A percentile compares a stretch with the other conserved stretches of the same genome.
phyloP scores from a whole-genome alignment of 2,797 vertebrate species.

The Mormyrus proboscirostris region DNA sequence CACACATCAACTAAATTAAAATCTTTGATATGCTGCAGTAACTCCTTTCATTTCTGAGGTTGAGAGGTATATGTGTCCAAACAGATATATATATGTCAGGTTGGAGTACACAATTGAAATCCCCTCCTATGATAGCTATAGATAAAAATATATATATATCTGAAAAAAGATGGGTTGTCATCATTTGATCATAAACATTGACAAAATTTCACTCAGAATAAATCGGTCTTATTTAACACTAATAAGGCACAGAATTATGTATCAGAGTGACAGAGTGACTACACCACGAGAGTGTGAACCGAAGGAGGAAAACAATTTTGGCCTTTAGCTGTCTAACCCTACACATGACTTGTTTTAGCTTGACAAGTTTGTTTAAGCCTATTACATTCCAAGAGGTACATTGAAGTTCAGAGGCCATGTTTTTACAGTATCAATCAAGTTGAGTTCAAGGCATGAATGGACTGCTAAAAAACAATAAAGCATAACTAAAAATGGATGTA shows the following conservation, averaged over 20 bases:
- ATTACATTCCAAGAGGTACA: background rate
- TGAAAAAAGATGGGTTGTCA: no score
- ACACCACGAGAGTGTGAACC: background rate
- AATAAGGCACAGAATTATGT: no score
- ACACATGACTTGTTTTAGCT: background rate
- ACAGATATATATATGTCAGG: background rate
- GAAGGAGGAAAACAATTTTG: background rate
- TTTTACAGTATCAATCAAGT: background rate
- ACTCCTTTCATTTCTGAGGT: slow-evolving; percentile 4
- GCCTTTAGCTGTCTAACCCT: background rate
- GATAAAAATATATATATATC: no score
- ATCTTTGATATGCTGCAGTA: background rate
- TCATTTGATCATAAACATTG: no score
- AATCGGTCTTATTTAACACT: no score
- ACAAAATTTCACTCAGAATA: no score
- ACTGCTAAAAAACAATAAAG: background rate
- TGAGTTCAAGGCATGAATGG: background rate
- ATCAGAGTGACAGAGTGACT: background rate
- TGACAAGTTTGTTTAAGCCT: background rate
- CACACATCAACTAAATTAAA: background rate
- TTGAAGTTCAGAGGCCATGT: background rate
- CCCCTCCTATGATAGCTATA: background rate
- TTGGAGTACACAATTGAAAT: slow-evolving; percentile 5
- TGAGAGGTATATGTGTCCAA: background rate
- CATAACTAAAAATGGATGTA: background rate